Conservation (phyloP, 2,113 vertebrate genomes). For the Hyperoodon ampullatus region DNA sequence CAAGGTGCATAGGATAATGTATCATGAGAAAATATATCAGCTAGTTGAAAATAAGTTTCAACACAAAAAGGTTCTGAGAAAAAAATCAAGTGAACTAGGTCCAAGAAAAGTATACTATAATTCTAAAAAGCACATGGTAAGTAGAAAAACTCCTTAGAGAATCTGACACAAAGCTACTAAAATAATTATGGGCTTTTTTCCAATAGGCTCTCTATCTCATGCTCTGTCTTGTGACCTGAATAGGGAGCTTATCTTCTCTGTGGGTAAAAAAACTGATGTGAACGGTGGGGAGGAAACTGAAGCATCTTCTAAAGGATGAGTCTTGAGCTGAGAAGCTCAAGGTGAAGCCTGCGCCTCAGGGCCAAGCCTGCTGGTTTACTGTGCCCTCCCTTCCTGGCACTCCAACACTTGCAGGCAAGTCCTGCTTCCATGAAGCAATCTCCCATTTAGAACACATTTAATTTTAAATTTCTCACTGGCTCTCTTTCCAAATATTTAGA, state of each 20-base stretch:
- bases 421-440: not conserved
- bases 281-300: not conserved
- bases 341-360: accelerated
- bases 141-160: not conserved
- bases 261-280: not conserved
- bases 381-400: not conserved
- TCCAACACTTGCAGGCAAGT: not conserved
- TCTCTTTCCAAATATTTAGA: not conserved
- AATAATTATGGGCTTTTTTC: not conserved
- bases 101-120: not conserved
- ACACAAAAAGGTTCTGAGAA: not conserved
- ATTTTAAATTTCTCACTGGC: not conserved
- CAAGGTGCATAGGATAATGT: not conserved
- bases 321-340: not conserved
- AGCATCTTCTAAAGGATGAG: not conserved
- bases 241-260: not conserved
- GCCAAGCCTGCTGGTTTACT: too few species aligned
- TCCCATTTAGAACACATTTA: not conserved
- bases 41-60: not conserved
- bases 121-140: not conserved
- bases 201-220: not conserved
- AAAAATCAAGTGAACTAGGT: not conserved
- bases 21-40: not conserved
- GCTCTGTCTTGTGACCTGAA: constrained; percentile 22
- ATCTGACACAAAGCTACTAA: not conserved